Percentiles rank a stretch among this genome's conserved stretches.
These are phyloP conservation scores for Standfussiana lucernea DNA, from an alignment of 2,888 invertebrate genomes.

Conservation along the genomic window DNA sequence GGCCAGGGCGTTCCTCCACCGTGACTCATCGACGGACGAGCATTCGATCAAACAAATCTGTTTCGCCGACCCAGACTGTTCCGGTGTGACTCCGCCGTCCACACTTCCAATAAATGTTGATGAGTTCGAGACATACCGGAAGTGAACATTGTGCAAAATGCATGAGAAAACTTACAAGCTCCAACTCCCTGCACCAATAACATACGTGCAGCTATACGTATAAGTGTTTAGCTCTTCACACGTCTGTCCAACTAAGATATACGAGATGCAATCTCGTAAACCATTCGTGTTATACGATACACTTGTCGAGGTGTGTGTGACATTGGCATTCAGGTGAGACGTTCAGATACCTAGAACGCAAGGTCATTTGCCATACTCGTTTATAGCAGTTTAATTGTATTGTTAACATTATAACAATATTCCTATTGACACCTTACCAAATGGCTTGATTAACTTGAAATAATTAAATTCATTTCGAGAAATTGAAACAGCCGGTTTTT, in stretches of 20 bases:
- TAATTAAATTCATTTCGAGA: slow-evolving; percentile 27
- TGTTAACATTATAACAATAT: slow-evolving; percentile 57
- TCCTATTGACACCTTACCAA: slow-evolving; percentile 33
- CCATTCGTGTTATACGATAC: slow-evolving; percentile 69
- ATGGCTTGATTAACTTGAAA: slow-evolving; percentile 30
- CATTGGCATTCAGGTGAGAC: slow-evolving; percentile 87
- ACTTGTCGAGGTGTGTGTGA: slow-evolving; percentile 73
- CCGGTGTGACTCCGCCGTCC: slow-evolving; percentile 75
- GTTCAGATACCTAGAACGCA: slow-evolving; percentile 80
- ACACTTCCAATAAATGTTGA: slow-evolving; percentile 64
- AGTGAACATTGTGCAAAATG: slow-evolving; percentile 67
- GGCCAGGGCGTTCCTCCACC: slow-evolving; percentile 83
- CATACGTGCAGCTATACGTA: slow-evolving; percentile 43
- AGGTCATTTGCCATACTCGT: slow-evolving; percentile 80
- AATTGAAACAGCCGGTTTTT: slow-evolving; percentile 40
- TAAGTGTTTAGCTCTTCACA: slow-evolving; percentile 49
- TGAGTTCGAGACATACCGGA: slow-evolving; percentile 68
- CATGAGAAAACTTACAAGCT: slow-evolving; percentile 69
- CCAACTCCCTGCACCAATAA: slow-evolving; percentile 57
- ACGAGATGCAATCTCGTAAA: slow-evolving; percentile 66
- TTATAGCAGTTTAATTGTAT: slow-evolving; percentile 76
- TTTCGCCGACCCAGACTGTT: slow-evolving; percentile 73
- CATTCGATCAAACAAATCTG: slow-evolving; percentile 74
- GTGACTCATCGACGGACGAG: slow-evolving; percentile 78
- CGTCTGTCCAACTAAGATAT: slow-evolving; percentile 45